Conservation (phyloP, 1,140 invertebrate species). For the Drosophila dunni region DNA sequence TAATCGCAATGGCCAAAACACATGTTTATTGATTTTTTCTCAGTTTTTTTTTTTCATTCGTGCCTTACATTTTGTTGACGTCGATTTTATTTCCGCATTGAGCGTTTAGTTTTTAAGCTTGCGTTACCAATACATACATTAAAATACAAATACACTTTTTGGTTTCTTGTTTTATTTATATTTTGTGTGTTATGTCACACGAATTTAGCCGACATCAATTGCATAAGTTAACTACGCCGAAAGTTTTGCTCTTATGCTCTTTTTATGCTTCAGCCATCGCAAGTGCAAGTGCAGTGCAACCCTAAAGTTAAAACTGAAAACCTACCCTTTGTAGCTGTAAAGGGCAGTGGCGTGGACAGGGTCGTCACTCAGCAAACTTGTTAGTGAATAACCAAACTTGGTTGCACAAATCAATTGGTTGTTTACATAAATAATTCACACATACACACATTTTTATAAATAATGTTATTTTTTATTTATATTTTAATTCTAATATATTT, state of each 20-base stretch:
- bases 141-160: conserved; percentile 2
- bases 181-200: conserved; percentile 32
- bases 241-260: conserved; percentile 23
- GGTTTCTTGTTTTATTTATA: conserved; percentile 21
- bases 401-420: too few relatives aligned
- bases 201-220: conserved; percentile 22
- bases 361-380: background rate
- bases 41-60: background rate
- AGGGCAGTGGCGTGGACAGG: conserved; percentile 29
- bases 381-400: too few relatives aligned
- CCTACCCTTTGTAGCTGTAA: conserved; percentile 41
- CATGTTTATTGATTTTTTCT: conserved; percentile 10
- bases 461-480: too few relatives aligned
- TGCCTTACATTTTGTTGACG: conserved; percentile 23
- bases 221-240: conserved; percentile 38
- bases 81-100: background rate
- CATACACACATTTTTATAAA: too few relatives aligned
- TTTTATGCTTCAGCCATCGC: conserved; percentile 29
- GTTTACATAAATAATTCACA: too few relatives aligned
- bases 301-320: conserved; percentile 31
- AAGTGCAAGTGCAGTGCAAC: conserved; percentile 47
- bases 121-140: conserved; percentile 2
- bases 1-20: conserved; percentile 13
- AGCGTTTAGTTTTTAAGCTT: conserved; percentile 9
- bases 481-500: too few relatives aligned